These are phyloP conservation scores for Lepidochitona cinerea DNA, from an alignment of 2,888 invertebrate species.

Conservation along the genomic window DNA sequence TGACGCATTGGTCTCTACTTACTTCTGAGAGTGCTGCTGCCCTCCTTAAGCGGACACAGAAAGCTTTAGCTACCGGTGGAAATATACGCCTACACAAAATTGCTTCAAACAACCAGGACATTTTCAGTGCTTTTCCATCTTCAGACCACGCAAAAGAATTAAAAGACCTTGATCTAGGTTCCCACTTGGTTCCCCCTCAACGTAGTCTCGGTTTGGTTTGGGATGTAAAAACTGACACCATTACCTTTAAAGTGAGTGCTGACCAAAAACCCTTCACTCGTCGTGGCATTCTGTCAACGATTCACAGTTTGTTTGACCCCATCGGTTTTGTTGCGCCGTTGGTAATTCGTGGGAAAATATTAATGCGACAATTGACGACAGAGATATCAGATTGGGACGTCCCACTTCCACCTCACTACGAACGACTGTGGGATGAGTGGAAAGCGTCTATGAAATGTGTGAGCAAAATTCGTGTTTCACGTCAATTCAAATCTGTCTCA, in stretches of 20 bases:
- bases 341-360: conserved; percentile 25
- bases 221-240: conserved; percentile 23
- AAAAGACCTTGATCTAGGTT: background rate
- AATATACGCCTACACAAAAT: conserved; percentile 18
- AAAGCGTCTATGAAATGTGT: conserved; percentile 24
- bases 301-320: conserved; percentile 37
- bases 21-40: background rate
- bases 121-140: conserved; percentile 15
- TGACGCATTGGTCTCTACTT: conserved; percentile 13
- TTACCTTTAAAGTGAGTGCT: conserved; percentile 17
- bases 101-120: conserved; percentile 11
- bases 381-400: conserved; percentile 35
- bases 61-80: conserved; percentile 4
- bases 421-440: conserved; percentile 28
- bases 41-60: conserved; percentile 14
- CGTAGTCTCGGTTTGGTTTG: conserved; percentile 11
- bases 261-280: conserved; percentile 27
- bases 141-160: background rate
- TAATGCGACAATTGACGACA: conserved; percentile 30
- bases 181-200: background rate
- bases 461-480: conserved; percentile 14
- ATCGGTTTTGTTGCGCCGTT: conserved; percentile 37
- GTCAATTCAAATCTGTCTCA: background rate
- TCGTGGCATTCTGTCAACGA: conserved; percentile 27
- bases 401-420: conserved; percentile 21